Conservation (phyloP, 2,113 vertebrate species). For the Neomonachus schauinslandi region DNA sequence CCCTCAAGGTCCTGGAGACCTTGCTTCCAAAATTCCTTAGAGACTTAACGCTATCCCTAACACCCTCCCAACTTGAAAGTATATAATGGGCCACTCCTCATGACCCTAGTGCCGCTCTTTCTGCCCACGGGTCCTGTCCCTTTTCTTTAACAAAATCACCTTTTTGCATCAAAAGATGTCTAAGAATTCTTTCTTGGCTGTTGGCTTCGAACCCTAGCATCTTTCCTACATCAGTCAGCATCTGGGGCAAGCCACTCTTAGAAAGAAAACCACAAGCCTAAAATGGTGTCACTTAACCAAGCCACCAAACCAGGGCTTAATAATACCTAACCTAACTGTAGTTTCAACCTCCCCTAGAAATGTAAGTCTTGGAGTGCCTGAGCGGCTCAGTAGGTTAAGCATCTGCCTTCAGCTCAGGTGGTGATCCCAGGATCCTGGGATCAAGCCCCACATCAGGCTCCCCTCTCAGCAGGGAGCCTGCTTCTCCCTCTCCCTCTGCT, state of each 20-base stretch:
- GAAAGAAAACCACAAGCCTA: not conserved
- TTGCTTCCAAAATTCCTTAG: too few relatives aligned
- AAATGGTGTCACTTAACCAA: not conserved
- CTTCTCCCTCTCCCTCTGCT: not conserved
- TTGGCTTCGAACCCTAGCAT: not conserved
- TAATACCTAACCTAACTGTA: not conserved
- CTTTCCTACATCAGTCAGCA: not conserved
- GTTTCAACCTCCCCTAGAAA: not conserved
- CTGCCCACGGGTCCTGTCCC: not conserved
- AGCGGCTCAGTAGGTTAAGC: not conserved
- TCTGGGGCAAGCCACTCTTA: not conserved
- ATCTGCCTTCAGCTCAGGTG: not conserved
- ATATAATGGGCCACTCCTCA: too few relatives aligned
- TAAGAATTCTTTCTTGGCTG: not conserved
- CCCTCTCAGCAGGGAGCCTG: too few relatives aligned
- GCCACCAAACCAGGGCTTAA: not conserved
- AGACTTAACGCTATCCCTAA: too few relatives aligned
- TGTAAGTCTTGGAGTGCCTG: not conserved
- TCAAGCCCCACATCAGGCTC: not conserved
- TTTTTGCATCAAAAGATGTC: not conserved
- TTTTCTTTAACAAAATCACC: not conserved
- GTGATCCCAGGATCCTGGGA: not conserved
- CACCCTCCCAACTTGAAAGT: too few relatives aligned
- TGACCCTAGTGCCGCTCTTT: not conserved
- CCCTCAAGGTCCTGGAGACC: too few relatives aligned